phyloP scores from a whole-genome alignment of 2,113 vertebrate species.

The Pomatostomus ruficeps region DNA sequence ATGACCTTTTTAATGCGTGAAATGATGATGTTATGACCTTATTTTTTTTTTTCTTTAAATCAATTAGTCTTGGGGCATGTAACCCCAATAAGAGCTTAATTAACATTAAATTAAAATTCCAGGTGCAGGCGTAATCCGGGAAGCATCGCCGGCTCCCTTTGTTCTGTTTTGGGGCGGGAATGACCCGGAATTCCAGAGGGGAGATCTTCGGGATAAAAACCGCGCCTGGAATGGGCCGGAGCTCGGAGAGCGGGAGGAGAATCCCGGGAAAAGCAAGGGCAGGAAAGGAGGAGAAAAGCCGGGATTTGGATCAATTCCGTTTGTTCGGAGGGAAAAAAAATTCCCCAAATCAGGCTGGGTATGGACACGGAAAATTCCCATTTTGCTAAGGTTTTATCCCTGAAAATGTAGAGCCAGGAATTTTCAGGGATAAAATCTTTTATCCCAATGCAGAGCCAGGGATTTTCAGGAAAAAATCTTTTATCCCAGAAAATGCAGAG shows the following conservation, averaged over 20 bases:
- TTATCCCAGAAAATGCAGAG: not conserved
- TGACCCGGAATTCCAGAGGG: not conserved
- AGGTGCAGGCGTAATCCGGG: not conserved
- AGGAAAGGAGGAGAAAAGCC: not conserved
- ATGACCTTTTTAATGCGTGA: too few relatives aligned
- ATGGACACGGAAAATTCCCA: fast-evolving
- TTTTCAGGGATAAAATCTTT: not conserved
- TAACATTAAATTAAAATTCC: not conserved
- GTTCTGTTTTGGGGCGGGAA: not conserved
- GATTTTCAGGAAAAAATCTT: not conserved
- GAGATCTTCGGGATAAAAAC: not conserved
- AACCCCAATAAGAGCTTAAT: not conserved
- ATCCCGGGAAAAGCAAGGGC: not conserved
- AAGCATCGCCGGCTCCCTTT: not conserved
- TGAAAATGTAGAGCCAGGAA: not conserved
- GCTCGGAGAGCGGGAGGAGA: not conserved
- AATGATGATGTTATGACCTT: not conserved
- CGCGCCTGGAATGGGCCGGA: not conserved
- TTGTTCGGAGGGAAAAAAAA: not conserved
- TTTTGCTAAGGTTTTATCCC: not conserved
- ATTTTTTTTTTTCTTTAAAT: not conserved
- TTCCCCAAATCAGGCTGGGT: not conserved
- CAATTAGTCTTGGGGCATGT: not conserved
- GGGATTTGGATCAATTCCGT: not conserved
- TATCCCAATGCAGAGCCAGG: not conserved